Evolutionary conservation across 2,797 vertebrate genomes (phyloP), one percentile per base, ranked within the genome.

Genomic region (Coracias cyanogaster): DNA sequence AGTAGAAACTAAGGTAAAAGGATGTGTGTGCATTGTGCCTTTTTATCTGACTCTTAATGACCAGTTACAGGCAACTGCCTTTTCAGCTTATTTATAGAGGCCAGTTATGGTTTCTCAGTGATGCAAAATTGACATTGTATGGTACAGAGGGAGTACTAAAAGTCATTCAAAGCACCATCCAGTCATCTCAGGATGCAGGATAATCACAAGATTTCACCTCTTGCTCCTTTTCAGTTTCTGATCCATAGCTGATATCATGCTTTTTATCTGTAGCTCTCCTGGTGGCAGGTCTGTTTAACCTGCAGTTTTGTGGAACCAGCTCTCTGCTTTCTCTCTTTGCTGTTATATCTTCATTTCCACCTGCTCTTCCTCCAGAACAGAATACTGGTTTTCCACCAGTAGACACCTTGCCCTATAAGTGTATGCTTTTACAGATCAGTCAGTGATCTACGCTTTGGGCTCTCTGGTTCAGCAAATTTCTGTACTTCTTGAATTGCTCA

Each of bases 21-120:
- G 20, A 31, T 67, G 26, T 58, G 29, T 2, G 1, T 49, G 29
- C 33, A 57, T n/a, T n/a, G n/a, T n/a, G n/a, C n/a, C n/a, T n/a
- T 94, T 88, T 86, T 21, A 57, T 52, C 76, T 49, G 11, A 51
- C 19, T 90, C 35, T 39, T 88, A 86, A 88, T 43, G 73, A 94
- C 57, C 61, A 82, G 16, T 26, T 65, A 45, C 26, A 66, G 25
- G 26, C 41, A 79, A 57, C 24, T 54, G 41, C 55, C 51, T 48
- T 83, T 70, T 64, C 45, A 54, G 26, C 41, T 83, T 90, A 60
- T 69, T 81, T 83, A 49, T 8, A 45, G 21, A 72, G 6, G 33
- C 46, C 19, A 19, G 14, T 37, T 73, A 58, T 9, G 22, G 25
- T 52, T 82, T 80, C 43, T 67, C 31, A 70, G 52, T 85, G 45